Conservation (phyloP, 2,113 vertebrate genomes). For the Ranitomeya variabilis region DNA sequence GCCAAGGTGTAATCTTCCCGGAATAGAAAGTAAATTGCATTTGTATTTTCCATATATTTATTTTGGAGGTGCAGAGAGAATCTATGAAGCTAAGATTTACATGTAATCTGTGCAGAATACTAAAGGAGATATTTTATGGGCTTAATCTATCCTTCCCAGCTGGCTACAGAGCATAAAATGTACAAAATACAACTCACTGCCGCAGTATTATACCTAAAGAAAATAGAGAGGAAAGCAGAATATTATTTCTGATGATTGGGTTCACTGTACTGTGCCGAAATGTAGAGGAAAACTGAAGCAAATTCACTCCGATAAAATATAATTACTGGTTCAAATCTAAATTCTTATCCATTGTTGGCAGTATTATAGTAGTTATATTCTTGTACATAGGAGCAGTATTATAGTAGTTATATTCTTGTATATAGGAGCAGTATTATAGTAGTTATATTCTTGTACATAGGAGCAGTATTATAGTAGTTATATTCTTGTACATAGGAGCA, state of each 20-base stretch:
- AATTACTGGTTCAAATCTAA: neutral
- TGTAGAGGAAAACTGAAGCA: neutral
- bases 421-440: conserved; percentile 11
- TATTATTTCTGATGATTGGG: neutral
- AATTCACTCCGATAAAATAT: neutral
- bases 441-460: conserved; percentile 10
- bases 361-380: conserved; percentile 20
- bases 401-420: conserved; percentile 23
- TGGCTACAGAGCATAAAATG: conserved; percentile 37
- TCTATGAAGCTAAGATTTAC: conserved; percentile 58
- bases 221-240: neutral
- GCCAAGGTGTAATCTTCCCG: conserved; percentile 57
- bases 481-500: neutral
- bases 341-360: neutral
- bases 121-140: neutral
- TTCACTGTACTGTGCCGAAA: neutral
- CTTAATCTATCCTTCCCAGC: conserved; percentile 54
- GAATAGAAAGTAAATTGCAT: conserved; percentile 58
- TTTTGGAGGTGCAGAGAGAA: conserved; percentile 60
- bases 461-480: conserved; percentile 19
- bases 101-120: conserved; percentile 59
- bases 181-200: neutral
- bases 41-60: conserved; percentile 61
- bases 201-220: neutral
- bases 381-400: neutral